Percentiles rank a stretch among this genome's conserved stretches.
phyloP scores from a whole-genome alignment of 2,888 invertebrate genomes.

The Leptura quadrifasciata region DNA sequence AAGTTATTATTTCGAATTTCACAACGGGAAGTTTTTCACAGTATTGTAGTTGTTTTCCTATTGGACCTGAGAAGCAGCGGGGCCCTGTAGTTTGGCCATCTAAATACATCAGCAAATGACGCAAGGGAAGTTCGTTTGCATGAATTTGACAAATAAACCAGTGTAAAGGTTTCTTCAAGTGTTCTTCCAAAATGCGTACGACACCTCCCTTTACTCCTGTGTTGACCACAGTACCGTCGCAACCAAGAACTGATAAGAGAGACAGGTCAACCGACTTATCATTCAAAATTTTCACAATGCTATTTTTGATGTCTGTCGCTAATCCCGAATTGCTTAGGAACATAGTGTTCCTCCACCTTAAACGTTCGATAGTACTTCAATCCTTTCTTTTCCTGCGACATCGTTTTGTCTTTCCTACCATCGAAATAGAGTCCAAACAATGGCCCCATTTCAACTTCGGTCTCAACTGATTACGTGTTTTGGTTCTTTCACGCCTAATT shows the following conservation, averaged over 20 bases:
- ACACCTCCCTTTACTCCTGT: constrained; percentile 55
- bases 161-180: constrained; percentile 55
- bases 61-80: constrained; percentile 30
- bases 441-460: not conserved
- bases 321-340: not conserved
- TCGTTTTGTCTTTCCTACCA: constrained; percentile 35
- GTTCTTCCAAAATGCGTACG: constrained; percentile 53
- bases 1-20: constrained; percentile 29
- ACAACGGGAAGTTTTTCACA: constrained; percentile 31
- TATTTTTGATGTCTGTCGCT: constrained; percentile 18
- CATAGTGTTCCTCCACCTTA: not conserved
- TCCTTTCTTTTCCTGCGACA: not conserved
- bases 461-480: not conserved
- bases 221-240: constrained; percentile 60
- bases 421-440: constrained; percentile 24
- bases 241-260: constrained; percentile 46
- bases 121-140: constrained; percentile 42
- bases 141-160: constrained; percentile 53
- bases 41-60: constrained; percentile 12
- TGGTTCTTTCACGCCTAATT: not conserved
- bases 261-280: constrained; percentile 18
- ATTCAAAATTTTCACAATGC: constrained; percentile 3
- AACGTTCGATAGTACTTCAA: not conserved
- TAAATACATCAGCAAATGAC: constrained; percentile 34
- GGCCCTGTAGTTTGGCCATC: constrained; percentile 42